Base-by-base conservation (phyloP, 2,888 invertebrate species). In the Seira musarum region DNA sequence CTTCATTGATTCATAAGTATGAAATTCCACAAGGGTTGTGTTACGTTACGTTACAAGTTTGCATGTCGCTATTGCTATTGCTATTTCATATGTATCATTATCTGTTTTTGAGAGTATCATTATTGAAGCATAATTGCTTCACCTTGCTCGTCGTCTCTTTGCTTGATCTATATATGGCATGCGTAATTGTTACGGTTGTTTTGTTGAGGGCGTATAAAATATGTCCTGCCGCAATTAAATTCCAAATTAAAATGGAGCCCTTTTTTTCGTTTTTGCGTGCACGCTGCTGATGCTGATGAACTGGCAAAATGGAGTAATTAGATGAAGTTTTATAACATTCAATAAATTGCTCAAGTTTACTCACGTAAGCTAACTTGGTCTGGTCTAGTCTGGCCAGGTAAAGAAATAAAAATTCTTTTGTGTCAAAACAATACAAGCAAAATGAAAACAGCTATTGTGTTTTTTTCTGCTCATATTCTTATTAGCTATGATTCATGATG, bases 191-290 rank as follows among this genome's bases (percentile, higher is more conserved):
- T 49, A 49, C 49, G 17, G 49, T 49, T 49, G 49, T 49, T 13
- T 30, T 49, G 3, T 49, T 49, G 49, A 3, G 49, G 49, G 49
- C 49, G 49, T 49, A 49, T 49, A n/a, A 49, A 49, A 49, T 49
- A 49, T 49, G 49, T 49, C 49, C 49, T 49, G 49, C 49, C 17
- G 13, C 49, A 49, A 49, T 49, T 49, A 49, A 49, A 49, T 49
- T 49, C 49, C 49, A 49, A 49, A 49, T 49, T 49, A 49, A 49
- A 49, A 49, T 49, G 49, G 49, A 49, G 49, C 49, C 17, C n/a
- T n/a, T n/a, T n/a, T n/a, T n/a, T n/a, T n/a, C n/a, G n/a, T n/a
- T 49, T 49, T 49, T 49, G 15, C 17, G 13, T 13, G 49, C 15
- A 49, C 17, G 49, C 49, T 8, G 30, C 17, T 49, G 15, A 3